phyloP scores from a whole-genome alignment of 2,113 vertebrate genomes.

The Cynopterus brachyotis region DNA sequence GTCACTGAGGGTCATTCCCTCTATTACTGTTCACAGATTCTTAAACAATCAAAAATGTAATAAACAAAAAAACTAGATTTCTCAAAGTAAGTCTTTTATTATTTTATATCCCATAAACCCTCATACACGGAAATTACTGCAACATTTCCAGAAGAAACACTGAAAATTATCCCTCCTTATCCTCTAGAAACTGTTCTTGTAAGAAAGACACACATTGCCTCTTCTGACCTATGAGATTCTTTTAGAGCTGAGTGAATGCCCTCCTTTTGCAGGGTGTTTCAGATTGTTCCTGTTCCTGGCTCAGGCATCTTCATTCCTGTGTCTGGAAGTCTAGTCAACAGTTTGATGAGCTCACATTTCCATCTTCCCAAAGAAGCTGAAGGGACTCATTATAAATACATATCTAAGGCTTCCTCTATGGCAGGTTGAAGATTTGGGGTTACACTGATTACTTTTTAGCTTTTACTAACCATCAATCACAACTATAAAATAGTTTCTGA shows the following conservation, averaged over 20 bases:
- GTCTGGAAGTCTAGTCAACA: background rate
- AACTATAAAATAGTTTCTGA: background rate
- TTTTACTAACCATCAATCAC: background rate
- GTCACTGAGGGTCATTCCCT: background rate
- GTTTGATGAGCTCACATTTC: background rate
- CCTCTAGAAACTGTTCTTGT: background rate
- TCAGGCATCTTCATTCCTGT: background rate
- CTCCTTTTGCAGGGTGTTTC: accelerated
- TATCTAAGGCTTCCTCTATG: background rate
- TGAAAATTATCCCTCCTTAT: background rate
- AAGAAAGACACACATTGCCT: background rate
- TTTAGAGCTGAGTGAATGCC: background rate
- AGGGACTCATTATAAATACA: background rate
- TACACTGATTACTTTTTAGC: background rate
- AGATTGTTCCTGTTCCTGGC: background rate
- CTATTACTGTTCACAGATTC: background rate
- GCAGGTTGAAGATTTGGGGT: background rate
- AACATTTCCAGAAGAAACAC: background rate
- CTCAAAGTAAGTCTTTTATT: background rate
- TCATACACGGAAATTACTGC: background rate
- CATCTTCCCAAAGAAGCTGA: background rate
- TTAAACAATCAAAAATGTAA: background rate
- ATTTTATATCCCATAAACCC: background rate
- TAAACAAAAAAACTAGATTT: background rate
- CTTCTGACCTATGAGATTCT: accelerated